Base-by-base conservation (phyloP, 2,888 invertebrate species). In the Oconnorella tubifera region DNA sequence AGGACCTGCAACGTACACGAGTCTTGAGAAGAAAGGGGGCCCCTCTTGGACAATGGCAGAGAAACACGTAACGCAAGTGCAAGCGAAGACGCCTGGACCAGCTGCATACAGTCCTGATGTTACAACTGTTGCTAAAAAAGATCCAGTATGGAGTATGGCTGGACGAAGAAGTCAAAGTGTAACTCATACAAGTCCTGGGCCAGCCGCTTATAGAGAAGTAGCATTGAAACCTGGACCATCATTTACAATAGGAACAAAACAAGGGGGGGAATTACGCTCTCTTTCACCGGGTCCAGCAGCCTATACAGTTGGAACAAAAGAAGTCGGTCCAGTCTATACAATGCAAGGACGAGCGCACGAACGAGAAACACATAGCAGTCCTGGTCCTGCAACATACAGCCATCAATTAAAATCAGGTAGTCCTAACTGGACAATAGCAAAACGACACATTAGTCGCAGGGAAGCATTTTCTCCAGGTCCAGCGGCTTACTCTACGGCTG, bases 71-170 rank as follows among this genome's bases (percentile, higher is more conserved):
- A 32, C 28, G 1, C 23, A 27, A n/a, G 29, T 27, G 4, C 4
- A 28, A 50, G 28, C 48, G 2, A n/a, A 14, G 4, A 60, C 27
- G 14, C 60, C 60, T 23, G 60, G 60, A 27, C 60, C 60, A 23
- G 60, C 25, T 28, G 60, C 60, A 6, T 60, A 60, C 14, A 28
- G 50, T 19, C 60, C 60, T 2, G 60, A 60, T 14, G 48, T 50
- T 1, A 60, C 23, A 29, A 29, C 60, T 50, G 48, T 60, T 6
- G 50, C 29, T n/a, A 60, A 60, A 50, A n/a, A 31, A 51, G 53
- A 23, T 51, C 53, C 53, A 19, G 10, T 27, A 6, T 51, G 53
- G 53, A 51, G 14, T 25, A 51, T 51, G 53, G 53, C 53, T 6
- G 25, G 25, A 23, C 10, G 25, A 6, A 23, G 14, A 6, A 19